Base-by-base conservation (phyloP, 2,888 invertebrate species). In the Drosophila monieri region DNA sequence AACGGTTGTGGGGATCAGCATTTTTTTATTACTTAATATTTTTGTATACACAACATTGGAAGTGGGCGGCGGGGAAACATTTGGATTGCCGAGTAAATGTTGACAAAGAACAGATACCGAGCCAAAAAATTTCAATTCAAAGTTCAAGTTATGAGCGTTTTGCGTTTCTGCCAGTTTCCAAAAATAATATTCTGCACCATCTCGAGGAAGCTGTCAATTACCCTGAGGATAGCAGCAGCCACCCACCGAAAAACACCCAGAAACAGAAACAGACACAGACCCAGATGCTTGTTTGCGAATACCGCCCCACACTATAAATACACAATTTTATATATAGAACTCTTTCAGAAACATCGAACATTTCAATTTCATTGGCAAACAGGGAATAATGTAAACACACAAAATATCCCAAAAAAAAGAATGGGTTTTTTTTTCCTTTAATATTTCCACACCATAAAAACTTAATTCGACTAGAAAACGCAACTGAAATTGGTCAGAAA, bases 81-180 rank as follows among this genome's bases (percentile, higher is more conserved):
- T 49, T 55, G 46, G 53, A 46, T 43, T 53, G 37, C 27, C 47
- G 59, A 23, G 46, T 48, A 39, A 59, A 56, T 72, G 41, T 65
- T 71, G 56, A 71, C 65, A 71, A 44, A 71, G 53, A 71, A 72
- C 71, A 71, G 71, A 71, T 55, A 54, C 58, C 18, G 10, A 18
- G 21, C 37, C 48, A 30, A 46, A 61, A 61, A 23, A 44, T 51
- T 15, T 14, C n/a, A 60, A 44, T 60, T 60, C 35, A 62, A 49
- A 59, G 35, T 49, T 37, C 43, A 60, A 60, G 37, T 10, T 59
- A 46, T 67, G 47, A 49, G 23, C 39, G 37, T 47, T 65, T 62
- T 65, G 64, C 62, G 46, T 48, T 30, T 30, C 58, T 48, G 47
- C 57, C 30, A 32, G 46, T 64, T 51, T 49, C 60, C 64, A 62